These are phyloP conservation scores for Micromesistius poutassou DNA, from an alignment of 2,797 vertebrate genomes.

Conservation along the genomic window DNA sequence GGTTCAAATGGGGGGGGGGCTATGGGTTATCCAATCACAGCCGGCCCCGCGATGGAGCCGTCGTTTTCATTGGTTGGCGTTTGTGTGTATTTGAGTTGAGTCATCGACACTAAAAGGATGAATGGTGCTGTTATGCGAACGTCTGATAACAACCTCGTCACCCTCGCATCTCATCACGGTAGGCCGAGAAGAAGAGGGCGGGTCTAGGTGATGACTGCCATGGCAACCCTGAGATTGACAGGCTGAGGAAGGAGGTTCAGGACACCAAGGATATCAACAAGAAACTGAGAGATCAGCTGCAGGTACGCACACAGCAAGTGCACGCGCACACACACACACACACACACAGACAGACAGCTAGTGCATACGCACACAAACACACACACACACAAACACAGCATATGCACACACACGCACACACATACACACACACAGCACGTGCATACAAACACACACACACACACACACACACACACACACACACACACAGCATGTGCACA, in stretches of 20 bases:
- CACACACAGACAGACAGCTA: constrained; percentile 5
- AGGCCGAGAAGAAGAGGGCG: constrained; percentile 66
- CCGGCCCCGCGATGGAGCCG: not conserved
- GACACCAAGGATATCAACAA: constrained; percentile 80
- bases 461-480: not conserved
- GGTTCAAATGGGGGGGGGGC: too few species aligned
- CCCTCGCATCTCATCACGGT: constrained; percentile 3
- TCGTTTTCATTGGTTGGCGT: not conserved
- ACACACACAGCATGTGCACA: constrained; percentile 1
- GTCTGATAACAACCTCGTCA: not conserved
- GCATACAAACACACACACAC: constrained; percentile 10
- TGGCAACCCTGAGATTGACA: constrained; percentile 77
- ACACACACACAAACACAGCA: constrained; percentile 1
- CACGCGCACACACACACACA: constrained; percentile 3
- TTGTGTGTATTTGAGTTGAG: not conserved
- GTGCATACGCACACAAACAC: constrained; percentile 3
- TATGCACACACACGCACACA: not conserved
- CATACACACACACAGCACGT: constrained; percentile 9
- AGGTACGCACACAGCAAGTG: constrained; percentile 54
- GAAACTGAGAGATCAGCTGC: constrained; percentile 77
- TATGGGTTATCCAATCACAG: not conserved
- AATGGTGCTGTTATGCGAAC: not conserved
- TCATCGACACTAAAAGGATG: not conserved
- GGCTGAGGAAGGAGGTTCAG: constrained; percentile 80
- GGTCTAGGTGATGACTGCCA: constrained; percentile 71